These are phyloP conservation scores for Leptodactylus fuscus DNA, from an alignment of 2,113 vertebrate species.

Conservation along the genomic window DNA sequence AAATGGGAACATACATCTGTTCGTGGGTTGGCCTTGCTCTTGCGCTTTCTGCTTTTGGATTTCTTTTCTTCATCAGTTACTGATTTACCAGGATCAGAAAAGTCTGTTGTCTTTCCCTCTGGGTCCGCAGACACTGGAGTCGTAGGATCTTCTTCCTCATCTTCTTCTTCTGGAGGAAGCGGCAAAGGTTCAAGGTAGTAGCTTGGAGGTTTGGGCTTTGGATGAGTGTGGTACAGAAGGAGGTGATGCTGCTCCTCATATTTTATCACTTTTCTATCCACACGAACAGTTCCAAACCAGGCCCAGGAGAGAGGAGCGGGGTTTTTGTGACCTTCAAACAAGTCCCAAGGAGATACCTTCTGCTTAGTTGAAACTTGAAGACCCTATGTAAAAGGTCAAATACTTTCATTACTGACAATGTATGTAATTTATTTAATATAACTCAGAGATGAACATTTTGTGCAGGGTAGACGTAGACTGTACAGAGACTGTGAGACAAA, in stretches of 20 bases:
- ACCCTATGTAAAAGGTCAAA: constrained; percentile 66
- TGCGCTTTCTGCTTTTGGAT: constrained; percentile 74
- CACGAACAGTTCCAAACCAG: constrained; percentile 75
- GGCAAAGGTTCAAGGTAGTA: constrained; percentile 78
- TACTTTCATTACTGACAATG: not conserved
- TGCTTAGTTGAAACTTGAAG: constrained; percentile 78
- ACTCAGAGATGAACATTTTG: not conserved
- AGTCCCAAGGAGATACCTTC: constrained; percentile 78
- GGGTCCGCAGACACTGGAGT: constrained; percentile 75
- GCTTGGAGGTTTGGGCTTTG: constrained; percentile 73
- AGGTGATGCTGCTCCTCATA: constrained; percentile 78
- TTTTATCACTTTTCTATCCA: constrained; percentile 72
- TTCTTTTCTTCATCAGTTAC: constrained; percentile 68
- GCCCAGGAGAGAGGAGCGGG: constrained; percentile 79
- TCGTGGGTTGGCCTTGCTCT: constrained; percentile 70
- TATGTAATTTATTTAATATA: not conserved
- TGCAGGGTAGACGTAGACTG: not conserved
- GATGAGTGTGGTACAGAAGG: constrained; percentile 74
- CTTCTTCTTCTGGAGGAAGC: constrained; percentile 77
- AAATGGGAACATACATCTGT: constrained; percentile 69
- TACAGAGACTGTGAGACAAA: not conserved
- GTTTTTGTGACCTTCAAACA: constrained; percentile 78
- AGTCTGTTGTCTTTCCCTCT: constrained; percentile 72
- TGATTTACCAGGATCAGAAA: constrained; percentile 71
- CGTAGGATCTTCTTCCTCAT: constrained; percentile 74